Percentiles rank a stretch among this genome's conserved stretches.
These are phyloP conservation scores for Chloropsis cyanopogon DNA, from an alignment of 2,113 vertebrate species.

Conservation along the genomic window DNA sequence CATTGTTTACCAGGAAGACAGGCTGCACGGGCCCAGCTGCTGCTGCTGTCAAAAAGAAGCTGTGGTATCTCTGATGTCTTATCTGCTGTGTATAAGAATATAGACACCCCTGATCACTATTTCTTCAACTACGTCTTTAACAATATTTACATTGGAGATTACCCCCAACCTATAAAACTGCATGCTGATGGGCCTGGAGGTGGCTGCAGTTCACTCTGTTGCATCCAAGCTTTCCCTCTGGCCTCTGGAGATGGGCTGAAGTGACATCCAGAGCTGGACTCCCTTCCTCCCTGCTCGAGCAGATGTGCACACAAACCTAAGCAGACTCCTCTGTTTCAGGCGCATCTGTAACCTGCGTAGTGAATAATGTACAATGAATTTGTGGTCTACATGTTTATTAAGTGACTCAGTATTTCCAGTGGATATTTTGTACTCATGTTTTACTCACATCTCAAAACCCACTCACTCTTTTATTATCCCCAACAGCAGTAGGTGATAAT, in stretches of 20 bases:
- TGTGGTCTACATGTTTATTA: conserved; percentile 53
- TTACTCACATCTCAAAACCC: conserved; percentile 43
- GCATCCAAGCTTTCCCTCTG: neutral
- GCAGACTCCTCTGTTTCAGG: neutral
- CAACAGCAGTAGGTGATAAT: conserved; percentile 32
- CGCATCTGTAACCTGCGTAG: conserved; percentile 4
- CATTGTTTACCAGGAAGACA: neutral
- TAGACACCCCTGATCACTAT: neutral
- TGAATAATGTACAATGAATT: conserved; percentile 12
- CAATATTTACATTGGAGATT: neutral
- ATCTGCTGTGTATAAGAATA: neutral
- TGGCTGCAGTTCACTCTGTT: neutral
- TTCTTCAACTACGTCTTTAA: neutral
- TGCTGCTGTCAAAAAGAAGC: neutral
- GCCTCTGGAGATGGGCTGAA: neutral
- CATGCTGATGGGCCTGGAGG: neutral
- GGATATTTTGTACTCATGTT: conserved; percentile 53
- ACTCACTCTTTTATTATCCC: conserved; percentile 53
- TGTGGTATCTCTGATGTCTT: neutral
- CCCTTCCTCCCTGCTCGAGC: rapidly evolving
- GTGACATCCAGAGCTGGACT: neutral
- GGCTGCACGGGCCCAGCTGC: rapidly evolving
- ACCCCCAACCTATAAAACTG: neutral
- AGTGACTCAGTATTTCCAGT: conserved; percentile 59
- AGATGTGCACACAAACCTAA: neutral